Evolutionary conservation across 2,888 invertebrate genomes (phyloP).

Genomic region (Orthosia incerta): DNA sequence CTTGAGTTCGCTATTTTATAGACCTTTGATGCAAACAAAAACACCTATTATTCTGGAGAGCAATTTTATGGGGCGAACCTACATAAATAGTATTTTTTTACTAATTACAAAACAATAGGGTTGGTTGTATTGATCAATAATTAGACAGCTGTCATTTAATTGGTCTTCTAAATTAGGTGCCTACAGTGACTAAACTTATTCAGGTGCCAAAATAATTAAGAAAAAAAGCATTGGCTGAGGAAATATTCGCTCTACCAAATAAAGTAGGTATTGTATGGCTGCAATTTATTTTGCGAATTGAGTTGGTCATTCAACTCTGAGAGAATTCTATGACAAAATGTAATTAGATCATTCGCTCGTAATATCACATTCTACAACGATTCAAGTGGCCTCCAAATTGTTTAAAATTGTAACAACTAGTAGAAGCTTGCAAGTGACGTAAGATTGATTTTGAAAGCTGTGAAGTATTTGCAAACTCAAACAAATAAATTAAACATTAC

Average conservation of each 20-base stretch:
- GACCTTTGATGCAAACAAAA: no score
- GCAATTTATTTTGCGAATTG: constrained; percentile 59
- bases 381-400: constrained; percentile 58
- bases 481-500: constrained; percentile 15
- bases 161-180: neutral
- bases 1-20: neutral
- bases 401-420: constrained; percentile 48
- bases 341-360: constrained; percentile 69
- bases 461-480: constrained; percentile 20
- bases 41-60: no score
- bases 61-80: neutral
- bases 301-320: constrained; percentile 70
- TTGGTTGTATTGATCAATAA: neutral
- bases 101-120: neutral
- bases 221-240: neutral
- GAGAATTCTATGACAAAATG: constrained; percentile 64
- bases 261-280: constrained; percentile 21
- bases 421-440: constrained; percentile 24
- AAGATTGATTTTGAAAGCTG: constrained; percentile 25
- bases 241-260: constrained; percentile 14
- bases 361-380: constrained; percentile 61
- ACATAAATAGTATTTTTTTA: neutral
- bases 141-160: neutral
- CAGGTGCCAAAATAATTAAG: neutral
- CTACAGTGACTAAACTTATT: neutral